Evolutionary conservation across 2,113 vertebrate species (phyloP).

Genomic region (Nothocercus julius): DNA sequence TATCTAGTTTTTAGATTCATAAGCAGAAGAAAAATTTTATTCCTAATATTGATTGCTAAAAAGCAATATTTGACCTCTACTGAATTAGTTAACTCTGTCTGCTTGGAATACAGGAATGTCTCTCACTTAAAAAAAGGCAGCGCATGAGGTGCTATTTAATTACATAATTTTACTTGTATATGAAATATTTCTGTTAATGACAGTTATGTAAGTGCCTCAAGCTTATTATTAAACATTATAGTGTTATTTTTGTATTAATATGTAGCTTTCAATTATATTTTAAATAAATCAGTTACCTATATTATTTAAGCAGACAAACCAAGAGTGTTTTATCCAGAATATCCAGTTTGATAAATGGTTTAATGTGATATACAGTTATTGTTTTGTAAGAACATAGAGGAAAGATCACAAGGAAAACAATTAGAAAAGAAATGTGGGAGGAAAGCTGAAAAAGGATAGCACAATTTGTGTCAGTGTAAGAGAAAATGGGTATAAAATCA

Average conservation of each 20-base stretch:
- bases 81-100: conserved; percentile 4
- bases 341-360: not conserved
- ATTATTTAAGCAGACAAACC: not conserved
- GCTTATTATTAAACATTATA: not conserved
- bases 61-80: not conserved
- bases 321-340: not conserved
- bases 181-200: conserved; percentile 22
- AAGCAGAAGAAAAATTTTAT: not conserved
- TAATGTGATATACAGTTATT: not conserved
- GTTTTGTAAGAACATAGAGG: not conserved
- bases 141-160: not conserved
- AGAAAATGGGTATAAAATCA: not conserved
- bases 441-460: not conserved
- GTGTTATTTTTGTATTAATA: not conserved
- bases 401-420: not conserved
- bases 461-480: not conserved
- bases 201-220: not conserved
- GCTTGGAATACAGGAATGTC: not conserved
- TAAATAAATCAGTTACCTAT: not conserved
- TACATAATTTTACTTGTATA: not conserved
- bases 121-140: not conserved
- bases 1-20: conserved; percentile 31
- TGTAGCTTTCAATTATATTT: not conserved
- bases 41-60: not conserved
- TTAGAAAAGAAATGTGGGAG: not conserved